Evolutionary conservation across 1,140 invertebrate genomes (phyloP).

Genomic region (Parasteatoda tepidariorum): DNA sequence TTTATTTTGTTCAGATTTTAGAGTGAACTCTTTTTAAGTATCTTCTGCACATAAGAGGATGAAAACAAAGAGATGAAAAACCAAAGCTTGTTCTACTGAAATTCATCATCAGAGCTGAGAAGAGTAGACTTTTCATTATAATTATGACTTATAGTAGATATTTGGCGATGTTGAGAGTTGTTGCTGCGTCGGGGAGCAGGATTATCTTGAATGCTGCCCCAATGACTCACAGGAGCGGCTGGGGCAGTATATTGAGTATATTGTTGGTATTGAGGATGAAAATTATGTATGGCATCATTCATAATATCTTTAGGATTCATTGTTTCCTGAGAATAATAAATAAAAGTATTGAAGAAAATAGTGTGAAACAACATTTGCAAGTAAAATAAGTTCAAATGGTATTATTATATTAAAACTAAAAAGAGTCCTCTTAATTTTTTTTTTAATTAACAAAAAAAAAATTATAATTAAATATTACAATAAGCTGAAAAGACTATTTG

Average conservation of each 20-base stretch:
- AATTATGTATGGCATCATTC: conserved; percentile 99
- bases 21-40: too few relatives aligned
- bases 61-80: too few relatives aligned
- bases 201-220: conserved; percentile 53
- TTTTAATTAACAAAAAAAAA: too few relatives aligned
- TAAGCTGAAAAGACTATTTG: too few relatives aligned
- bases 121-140: conserved; percentile 98
- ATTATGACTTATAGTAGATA: conserved; percentile 67
- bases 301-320: conserved; percentile 99
- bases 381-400: neutral
- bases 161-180: conserved; percentile 52
- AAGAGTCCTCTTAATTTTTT: too few relatives aligned
- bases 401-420: neutral
- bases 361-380: neutral
- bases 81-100: too few relatives aligned
- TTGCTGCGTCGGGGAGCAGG: conserved; percentile 21
- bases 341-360: neutral
- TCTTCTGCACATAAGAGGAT: too few relatives aligned
- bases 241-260: conserved; percentile 96
- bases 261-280: conserved; percentile 99
- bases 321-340: conserved; percentile 83
- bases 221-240: conserved; percentile 68
- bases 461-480: too few relatives aligned
- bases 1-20: too few relatives aligned
- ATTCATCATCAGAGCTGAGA: conserved; percentile 96